Conservation (phyloP, 2,113 vertebrate species). For the Marcusenius ussheri region DNA sequence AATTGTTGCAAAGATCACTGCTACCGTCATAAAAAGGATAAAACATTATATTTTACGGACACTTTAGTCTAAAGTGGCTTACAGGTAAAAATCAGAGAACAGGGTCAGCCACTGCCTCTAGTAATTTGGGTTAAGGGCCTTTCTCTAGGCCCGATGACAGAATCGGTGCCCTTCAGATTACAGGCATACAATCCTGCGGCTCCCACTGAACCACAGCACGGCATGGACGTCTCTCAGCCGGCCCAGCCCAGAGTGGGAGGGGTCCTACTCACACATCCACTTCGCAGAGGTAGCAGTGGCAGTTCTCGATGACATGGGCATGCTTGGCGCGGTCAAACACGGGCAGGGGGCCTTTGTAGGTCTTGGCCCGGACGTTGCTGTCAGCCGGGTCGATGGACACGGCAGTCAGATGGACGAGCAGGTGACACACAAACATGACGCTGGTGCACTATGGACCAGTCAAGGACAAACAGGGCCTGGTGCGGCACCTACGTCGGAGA, state of each 20-base stretch:
- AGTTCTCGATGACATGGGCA: conserved; percentile 89
- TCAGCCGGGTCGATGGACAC: conserved; percentile 90
- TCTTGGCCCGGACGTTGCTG: conserved; percentile 75
- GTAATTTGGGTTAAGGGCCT: neutral
- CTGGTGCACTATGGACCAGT: conserved; percentile 71
- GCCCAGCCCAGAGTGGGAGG: neutral
- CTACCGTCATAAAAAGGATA: neutral
- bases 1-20: neutral
- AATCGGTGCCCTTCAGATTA: neutral
- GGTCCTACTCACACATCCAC: conserved; percentile 85
- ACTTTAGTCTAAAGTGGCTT: neutral
- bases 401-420: conserved; percentile 79
- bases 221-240: neutral
- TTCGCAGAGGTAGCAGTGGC: conserved; percentile 91
- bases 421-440: conserved; percentile 74
- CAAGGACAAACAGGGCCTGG: conserved; percentile 32
- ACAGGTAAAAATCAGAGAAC: neutral
- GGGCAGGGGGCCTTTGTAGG: conserved; percentile 67
- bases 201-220: neutral
- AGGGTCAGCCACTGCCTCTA: neutral
- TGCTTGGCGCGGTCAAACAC: conserved; percentile 79
- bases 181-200: neutral
- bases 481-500: neutral
- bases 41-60: neutral
- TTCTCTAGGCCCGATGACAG: neutral